A percentile compares a stretch with the other conserved stretches of the same genome.
Evolutionary conservation across 2,888 invertebrate species (phyloP).

Genomic region (Orgyia antiqua): DNA sequence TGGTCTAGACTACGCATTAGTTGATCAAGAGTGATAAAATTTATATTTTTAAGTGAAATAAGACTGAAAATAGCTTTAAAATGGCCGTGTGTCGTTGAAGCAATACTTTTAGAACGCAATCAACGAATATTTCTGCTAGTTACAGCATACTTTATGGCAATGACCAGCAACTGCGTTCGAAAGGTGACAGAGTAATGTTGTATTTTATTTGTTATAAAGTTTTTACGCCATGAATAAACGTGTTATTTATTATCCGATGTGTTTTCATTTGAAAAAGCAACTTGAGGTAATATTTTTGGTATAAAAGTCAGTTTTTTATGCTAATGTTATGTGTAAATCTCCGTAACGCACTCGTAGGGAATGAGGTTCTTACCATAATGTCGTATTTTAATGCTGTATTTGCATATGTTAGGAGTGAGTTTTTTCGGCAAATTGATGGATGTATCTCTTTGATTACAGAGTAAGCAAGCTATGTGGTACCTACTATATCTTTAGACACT

Average conservation of each 20-base stretch:
- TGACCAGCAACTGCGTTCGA: conserved; percentile 14
- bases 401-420: too few species aligned
- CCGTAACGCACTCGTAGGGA: conserved; percentile 19
- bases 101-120: conserved; percentile 34
- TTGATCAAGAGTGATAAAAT: conserved; percentile 48
- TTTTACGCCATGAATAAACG: conserved; percentile 55
- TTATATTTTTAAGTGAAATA: conserved; percentile 26
- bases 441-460: too few species aligned
- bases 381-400: conserved; percentile 13
- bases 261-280: conserved; percentile 29
- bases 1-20: conserved; percentile 51
- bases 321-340: conserved; percentile 32
- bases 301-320: conserved; percentile 29
- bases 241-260: conserved; percentile 57
- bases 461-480: too few species aligned
- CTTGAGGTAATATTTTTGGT: conserved; percentile 30
- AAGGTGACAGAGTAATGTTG: conserved; percentile 8
- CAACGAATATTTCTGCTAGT: conserved; percentile 6
- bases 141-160: conserved; percentile 10
- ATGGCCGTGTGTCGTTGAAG: conserved; percentile 16
- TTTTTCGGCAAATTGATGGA: too few species aligned
- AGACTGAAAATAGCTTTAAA: conserved; percentile 54
- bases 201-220: conserved; percentile 31
- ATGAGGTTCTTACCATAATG: conserved; percentile 18
- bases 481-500: too few species aligned